Conservation (phyloP, 2,888 invertebrate species). For the Kuschelorhynchus macadamiae region DNA sequence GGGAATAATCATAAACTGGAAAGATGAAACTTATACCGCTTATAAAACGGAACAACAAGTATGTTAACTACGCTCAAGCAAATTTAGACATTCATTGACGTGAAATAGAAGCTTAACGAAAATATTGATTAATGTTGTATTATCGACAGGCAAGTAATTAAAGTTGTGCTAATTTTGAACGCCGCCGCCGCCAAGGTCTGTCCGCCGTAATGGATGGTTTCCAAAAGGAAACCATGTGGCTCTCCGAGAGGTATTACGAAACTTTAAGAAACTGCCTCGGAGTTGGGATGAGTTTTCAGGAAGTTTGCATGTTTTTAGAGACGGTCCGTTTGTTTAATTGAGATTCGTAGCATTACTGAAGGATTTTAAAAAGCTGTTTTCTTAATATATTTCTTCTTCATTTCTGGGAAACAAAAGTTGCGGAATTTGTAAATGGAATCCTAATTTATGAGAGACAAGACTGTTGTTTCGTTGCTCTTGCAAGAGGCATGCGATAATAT, state of each 20-base stretch:
- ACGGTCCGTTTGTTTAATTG: constrained; percentile 29
- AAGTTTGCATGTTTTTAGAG: constrained; percentile 36
- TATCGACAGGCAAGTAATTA: constrained; percentile 29
- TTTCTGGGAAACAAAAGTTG: too few relatives aligned
- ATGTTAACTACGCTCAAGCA: too few relatives aligned
- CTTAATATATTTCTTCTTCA: constrained; percentile 1
- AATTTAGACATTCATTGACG: too few relatives aligned
- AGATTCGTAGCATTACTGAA: constrained; percentile 9
- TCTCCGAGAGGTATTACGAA: constrained; percentile 30
- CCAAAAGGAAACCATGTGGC: constrained; percentile 37
- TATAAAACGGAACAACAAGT: constrained; percentile 29
- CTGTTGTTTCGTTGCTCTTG: too few relatives aligned
- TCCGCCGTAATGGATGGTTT: constrained; percentile 32
- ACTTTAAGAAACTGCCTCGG: constrained; percentile 17
- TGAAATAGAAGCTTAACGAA: too few relatives aligned
- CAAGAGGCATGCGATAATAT: too few relatives aligned
- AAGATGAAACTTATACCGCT: constrained; percentile 9
- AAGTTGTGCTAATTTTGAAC: constrained; percentile 38
- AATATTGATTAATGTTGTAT: constrained; percentile 34
- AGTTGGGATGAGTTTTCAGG: constrained; percentile 25
- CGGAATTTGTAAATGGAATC: too few relatives aligned
- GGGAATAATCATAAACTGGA: too few relatives aligned
- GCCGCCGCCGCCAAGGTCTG: constrained; percentile 18
- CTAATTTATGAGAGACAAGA: too few relatives aligned
- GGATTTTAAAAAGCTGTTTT: neutral